Percentiles rank a stretch among this genome's conserved stretches.
phyloP scores from a whole-genome alignment of 2,113 vertebrate genomes.

The Tupaia chinensis region DNA sequence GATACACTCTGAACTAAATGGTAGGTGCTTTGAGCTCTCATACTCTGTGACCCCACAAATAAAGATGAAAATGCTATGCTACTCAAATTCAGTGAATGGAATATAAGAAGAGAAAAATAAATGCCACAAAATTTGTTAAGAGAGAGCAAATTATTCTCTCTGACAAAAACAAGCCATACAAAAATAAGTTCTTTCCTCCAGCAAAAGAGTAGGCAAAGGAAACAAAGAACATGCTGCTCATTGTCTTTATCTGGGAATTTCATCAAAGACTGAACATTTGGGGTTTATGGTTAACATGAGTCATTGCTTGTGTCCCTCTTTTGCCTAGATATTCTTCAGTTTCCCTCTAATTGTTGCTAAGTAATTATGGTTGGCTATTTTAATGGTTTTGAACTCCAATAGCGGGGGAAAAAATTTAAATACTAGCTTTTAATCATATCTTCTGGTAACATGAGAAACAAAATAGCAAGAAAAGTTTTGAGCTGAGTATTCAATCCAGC shows the following conservation, averaged over 20 bases:
- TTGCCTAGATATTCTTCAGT: constrained; percentile 45
- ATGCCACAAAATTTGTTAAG: constrained; percentile 30
- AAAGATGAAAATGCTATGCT: neutral
- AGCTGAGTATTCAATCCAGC: neutral
- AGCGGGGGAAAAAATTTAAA: neutral
- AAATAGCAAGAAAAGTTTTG: neutral
- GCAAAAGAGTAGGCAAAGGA: constrained; percentile 17
- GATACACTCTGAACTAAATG: constrained; percentile 28
- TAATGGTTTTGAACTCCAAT: constrained; percentile 11
- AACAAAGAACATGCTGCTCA: constrained; percentile 4
- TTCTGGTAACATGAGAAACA: constrained; percentile 14
- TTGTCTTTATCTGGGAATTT: constrained; percentile 68
- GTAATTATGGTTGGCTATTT: constrained; percentile 39
- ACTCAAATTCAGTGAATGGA: constrained; percentile 44
- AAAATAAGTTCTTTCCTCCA: neutral
- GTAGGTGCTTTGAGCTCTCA: neutral
- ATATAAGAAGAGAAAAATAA: constrained; percentile 52
- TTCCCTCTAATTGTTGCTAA: constrained; percentile 56
- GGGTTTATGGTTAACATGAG: constrained; percentile 59
- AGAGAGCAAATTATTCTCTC: neutral
- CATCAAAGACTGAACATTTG: constrained; percentile 47
- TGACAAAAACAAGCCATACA: constrained; percentile 5
- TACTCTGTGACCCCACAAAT: neutral
- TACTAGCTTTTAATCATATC: neutral
- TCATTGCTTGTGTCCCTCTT: constrained; percentile 3